Evolutionary conservation across 2,113 vertebrate genomes (phyloP).

Genomic region (Dolichotis patagonum): DNA sequence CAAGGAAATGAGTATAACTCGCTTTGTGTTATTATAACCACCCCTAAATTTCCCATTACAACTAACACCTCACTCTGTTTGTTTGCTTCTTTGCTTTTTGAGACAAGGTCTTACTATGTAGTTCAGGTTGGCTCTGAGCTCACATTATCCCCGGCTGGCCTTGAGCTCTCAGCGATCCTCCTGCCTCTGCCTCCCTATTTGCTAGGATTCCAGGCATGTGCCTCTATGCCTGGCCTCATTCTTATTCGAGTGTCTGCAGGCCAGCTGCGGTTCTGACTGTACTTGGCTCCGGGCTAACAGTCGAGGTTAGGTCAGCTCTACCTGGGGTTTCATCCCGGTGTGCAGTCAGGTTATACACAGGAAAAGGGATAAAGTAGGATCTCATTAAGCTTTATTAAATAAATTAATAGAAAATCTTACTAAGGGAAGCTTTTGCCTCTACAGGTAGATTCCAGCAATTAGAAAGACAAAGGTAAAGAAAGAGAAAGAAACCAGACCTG

Average conservation of each 20-base stretch:
- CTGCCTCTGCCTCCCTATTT: not conserved
- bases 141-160: not conserved
- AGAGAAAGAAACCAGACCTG: not conserved
- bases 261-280: not conserved
- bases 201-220: not conserved
- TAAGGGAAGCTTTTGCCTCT: not conserved
- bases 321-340: not conserved
- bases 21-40: not conserved
- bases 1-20: not conserved
- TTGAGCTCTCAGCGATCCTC: not conserved
- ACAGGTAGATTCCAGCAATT: not conserved
- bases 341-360: not conserved
- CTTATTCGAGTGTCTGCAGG: not conserved
- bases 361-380: not conserved
- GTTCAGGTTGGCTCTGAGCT: not conserved
- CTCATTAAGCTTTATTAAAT: not conserved
- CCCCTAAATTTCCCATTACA: not conserved
- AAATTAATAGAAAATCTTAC: not conserved
- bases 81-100: not conserved
- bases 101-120: not conserved
- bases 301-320: not conserved
- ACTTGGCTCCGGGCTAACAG: not conserved
- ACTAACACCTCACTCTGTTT: not conserved
- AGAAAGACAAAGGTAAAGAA: not conserved
- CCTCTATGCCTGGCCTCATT: not conserved